Evolutionary conservation across 2,113 vertebrate genomes (phyloP), one percentile per base, ranked within the genome.

Genomic region (Gymnocephalus cernua): DNA sequence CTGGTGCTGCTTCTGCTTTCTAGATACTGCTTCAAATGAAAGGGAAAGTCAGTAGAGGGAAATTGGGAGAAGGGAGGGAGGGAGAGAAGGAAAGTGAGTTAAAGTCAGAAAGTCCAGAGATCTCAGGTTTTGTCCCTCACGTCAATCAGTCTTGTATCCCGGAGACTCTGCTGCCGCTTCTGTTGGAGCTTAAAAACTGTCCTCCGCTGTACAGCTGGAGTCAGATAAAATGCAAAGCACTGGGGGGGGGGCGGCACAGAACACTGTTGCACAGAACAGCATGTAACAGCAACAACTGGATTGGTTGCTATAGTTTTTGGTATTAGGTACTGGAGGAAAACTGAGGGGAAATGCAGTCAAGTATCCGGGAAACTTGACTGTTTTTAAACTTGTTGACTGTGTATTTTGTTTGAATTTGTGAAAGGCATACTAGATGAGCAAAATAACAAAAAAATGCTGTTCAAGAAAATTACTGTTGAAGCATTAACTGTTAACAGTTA

Each of bases 11-110:
- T 53, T 77, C 59, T 61, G 77, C 77, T 84, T 80, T 75, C 83
- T 59, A 80, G 85, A 88, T 82, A 82, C 66, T 13, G 59, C 68
- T 77, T 82, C 67, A 78, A 79, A 77, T 84, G 82, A 83, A 82
- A 86, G 77, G 77, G 57, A 56, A 63, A 54, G 79, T 83, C 48
- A 67, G 80, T 32, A 21, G 77, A 57, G 63, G 58, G 71, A 83
- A 62, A 75, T 79, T 35, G 58, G 54, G 54, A 73, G 50, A 72
- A 45, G 25, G 35, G 14, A 63, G 32, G 25, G 48, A 45, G 2
- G 32, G 29, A 62, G 18, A 54, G 48, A 68, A 32, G 58, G 48
- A 41, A 12, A 18, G 73, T 44, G 64, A 57, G 74, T 48, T 56
- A 51, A 38, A 82, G 63, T 44, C 67, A 48, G 57, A 62, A 45